phyloP scores from a whole-genome alignment of 2,888 invertebrate species.

The Athalia cordata region DNA sequence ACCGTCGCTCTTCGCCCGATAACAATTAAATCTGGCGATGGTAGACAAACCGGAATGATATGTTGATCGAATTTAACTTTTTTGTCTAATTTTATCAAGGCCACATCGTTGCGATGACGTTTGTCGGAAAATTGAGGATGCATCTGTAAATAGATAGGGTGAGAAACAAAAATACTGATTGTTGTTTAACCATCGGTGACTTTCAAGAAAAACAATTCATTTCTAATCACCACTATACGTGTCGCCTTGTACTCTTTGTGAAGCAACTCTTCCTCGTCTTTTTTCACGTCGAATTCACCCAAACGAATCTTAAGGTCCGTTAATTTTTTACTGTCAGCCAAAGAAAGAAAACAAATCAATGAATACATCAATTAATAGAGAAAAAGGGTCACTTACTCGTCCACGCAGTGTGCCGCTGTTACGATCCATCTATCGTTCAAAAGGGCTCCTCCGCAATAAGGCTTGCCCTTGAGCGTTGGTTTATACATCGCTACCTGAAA shows the following conservation, averaged over 20 bases:
- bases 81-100: constrained; percentile 86
- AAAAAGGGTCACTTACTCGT: constrained; percentile 83
- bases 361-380: not conserved
- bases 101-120: constrained; percentile 93
- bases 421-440: constrained; percentile 94
- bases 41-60: constrained; percentile 93
- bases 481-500: constrained; percentile 88
- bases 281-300: constrained; percentile 94
- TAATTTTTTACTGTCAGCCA: constrained; percentile 93
- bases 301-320: constrained; percentile 90
- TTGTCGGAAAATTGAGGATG: constrained; percentile 93
- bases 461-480: constrained; percentile 90
- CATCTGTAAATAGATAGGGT: constrained; percentile 70
- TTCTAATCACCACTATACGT: constrained; percentile 82
- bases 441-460: constrained; percentile 93
- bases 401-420: constrained; percentile 94
- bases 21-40: constrained; percentile 84
- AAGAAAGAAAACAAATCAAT: too few relatives aligned
- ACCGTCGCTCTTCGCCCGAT: constrained; percentile 93
- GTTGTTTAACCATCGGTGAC: not conserved
- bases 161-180: not conserved
- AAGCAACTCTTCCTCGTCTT: constrained; percentile 86
- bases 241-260: constrained; percentile 94
- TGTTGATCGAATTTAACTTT: constrained; percentile 93
- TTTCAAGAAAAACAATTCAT: not conserved